These are phyloP conservation scores for Melanostoma scalare DNA, from an alignment of 2,888 invertebrate genomes.

Conservation along the genomic window DNA sequence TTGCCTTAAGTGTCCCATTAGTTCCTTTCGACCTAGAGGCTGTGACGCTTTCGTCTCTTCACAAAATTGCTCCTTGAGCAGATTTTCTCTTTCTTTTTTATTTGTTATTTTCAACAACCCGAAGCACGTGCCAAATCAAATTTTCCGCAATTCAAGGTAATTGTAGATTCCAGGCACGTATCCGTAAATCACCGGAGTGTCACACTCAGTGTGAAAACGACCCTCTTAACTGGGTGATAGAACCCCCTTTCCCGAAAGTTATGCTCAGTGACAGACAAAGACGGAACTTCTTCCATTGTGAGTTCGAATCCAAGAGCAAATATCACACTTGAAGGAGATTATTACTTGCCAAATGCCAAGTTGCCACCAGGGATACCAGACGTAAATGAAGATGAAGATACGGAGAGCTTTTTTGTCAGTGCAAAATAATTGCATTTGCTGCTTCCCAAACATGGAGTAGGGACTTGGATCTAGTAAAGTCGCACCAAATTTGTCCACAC, in stretches of 20 bases:
- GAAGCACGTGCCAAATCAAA: slow-evolving; percentile 71
- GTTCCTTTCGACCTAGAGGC: slow-evolving; percentile 27
- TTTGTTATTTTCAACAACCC: slow-evolving; percentile 28
- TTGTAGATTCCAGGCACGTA: slow-evolving; percentile 65
- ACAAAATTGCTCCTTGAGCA: slow-evolving; percentile 8
- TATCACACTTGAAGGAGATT: slow-evolving; percentile 8
- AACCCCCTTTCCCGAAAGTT: slow-evolving; percentile 32
- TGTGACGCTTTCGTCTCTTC: not conserved
- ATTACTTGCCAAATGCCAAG: not conserved
- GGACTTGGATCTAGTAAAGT: too few relatives aligned
- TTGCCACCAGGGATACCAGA: too few relatives aligned
- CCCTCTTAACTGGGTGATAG: slow-evolving; percentile 64
- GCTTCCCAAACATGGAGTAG: too few relatives aligned
- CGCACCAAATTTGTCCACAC: too few relatives aligned
- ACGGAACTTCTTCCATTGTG: slow-evolving; percentile 6
- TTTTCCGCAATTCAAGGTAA: slow-evolving; percentile 65
- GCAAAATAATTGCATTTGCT: not conserved
- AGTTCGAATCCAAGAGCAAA: not conserved
- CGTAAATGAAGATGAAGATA: too few relatives aligned
- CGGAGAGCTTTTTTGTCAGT: not conserved
- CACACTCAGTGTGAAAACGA: slow-evolving; percentile 70
- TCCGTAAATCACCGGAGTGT: slow-evolving; percentile 70
- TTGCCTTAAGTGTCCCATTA: slow-evolving; percentile 57
- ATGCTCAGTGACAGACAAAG: slow-evolving; percentile 31
- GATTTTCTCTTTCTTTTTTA: not conserved